phyloP scores from a whole-genome alignment of 2,888 invertebrate genomes.

The Rotaria macrura region DNA sequence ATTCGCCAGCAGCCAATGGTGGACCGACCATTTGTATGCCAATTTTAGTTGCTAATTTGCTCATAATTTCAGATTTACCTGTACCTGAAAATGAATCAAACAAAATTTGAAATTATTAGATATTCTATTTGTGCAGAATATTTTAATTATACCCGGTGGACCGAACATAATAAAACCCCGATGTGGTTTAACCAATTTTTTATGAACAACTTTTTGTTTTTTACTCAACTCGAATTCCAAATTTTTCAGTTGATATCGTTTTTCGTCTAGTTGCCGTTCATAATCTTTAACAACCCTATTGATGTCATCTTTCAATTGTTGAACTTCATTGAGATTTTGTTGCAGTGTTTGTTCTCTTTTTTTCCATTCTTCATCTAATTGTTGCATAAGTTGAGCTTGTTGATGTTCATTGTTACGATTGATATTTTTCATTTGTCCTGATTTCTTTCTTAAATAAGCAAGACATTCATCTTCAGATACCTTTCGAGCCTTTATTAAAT shows the following conservation, averaged over 20 bases:
- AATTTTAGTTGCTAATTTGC: neutral
- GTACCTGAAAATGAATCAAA: neutral
- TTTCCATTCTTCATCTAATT: neutral
- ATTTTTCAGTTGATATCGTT: neutral
- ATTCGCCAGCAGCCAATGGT: neutral
- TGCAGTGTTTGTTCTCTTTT: neutral
- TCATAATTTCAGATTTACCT: neutral
- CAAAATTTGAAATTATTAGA: neutral
- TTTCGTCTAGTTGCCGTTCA: neutral
- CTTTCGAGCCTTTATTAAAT: neutral
- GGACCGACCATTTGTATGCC: neutral
- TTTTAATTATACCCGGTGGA: neutral
- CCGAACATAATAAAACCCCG: neutral
- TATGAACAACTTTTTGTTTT: neutral
- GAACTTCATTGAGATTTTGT: neutral
- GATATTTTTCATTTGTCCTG: neutral
- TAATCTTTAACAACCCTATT: neutral
- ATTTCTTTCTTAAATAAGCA: neutral
- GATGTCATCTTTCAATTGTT: neutral
- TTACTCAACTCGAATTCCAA: neutral
- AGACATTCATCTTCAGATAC: neutral
- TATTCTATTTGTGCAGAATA: neutral
- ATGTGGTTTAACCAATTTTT: neutral
- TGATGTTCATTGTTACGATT: neutral
- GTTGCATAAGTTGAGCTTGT: neutral